Conservation (phyloP, 2,797 vertebrate species). For the Sebastes vulpes region DNA sequence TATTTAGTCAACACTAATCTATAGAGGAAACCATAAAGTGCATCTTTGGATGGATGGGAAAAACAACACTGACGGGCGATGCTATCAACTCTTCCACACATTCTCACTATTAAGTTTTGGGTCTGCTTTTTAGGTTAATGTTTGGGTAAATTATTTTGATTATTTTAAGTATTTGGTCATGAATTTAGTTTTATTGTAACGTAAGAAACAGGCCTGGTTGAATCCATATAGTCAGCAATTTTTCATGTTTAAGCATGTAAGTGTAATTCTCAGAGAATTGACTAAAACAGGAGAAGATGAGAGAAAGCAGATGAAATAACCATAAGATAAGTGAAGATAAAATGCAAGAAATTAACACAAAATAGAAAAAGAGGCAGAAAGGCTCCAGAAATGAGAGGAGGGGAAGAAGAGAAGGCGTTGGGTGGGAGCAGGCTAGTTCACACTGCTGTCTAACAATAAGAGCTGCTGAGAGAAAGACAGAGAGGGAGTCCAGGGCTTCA, state of each 20-base stretch:
- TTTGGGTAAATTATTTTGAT: background rate
- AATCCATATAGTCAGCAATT: background rate
- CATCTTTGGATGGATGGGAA: background rate
- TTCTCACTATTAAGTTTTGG: background rate
- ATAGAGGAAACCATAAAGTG: background rate
- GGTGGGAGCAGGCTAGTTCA: slow-evolving; percentile 9
- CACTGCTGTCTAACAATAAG: slow-evolving; percentile 58
- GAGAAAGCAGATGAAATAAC: background rate
- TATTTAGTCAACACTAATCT: background rate
- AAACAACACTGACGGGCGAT: background rate
- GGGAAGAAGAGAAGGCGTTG: background rate
- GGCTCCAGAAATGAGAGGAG: background rate
- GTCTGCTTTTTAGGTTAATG: background rate
- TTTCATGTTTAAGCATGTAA: background rate
- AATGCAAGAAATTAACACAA: background rate
- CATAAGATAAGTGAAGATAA: background rate
- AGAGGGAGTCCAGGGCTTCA: slow-evolving; percentile 21
- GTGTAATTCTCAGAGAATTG: background rate
- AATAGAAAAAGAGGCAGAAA: background rate
- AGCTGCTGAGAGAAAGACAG: slow-evolving; percentile 53
- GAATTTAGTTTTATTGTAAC: background rate
- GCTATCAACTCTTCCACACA: too few species aligned
- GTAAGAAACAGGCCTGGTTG: background rate
- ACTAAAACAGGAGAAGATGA: background rate
- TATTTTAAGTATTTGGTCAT: background rate